Base-by-base conservation (phyloP, 2,113 vertebrate genomes). In the Gallinago media region DNA sequence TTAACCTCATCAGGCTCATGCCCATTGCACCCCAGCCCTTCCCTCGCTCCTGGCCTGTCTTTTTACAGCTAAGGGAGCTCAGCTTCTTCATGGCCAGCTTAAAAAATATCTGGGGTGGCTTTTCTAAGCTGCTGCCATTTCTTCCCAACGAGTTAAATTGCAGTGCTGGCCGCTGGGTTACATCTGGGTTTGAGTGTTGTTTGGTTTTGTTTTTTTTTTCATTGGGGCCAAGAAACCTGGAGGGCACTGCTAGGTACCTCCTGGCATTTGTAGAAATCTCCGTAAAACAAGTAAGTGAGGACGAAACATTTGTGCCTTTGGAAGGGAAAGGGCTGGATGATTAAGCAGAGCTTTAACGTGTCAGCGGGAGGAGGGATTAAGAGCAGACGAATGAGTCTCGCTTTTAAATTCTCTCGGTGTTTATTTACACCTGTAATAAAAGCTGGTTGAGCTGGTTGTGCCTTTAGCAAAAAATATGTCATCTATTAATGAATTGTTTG, bases 401-500 rank as follows among this genome's bases (percentile, higher is more conserved):
- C 1, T 6, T n/a, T 88, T 76, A 85, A 85, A 79, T 88, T 85
- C 66, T 68, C 77, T 68, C 8, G 2, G 61, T 63, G 50, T 91
- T 95, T 95, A 78, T 95, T 96, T 95, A 93, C 65, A 92, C 85
- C 90, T 89, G 88, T 91, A 94, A 87, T 94, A 90, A 96, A 96
- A 96, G 78, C 95, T 94, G 80, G 81, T 93, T 79, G 58, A 59
- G 92, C 94, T 96, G 79, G 92, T 92, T 95, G 76, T 89, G 85
- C 92, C 92, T 92, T 94, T 44, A 89, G 96, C 79, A 81, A 94
- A 94, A 96, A 96, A 96, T 93, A 92, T 75, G 92, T 96, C 82
- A 96, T 87, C 88, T 93, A 92, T 96, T 96, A 97, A 91, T 65
- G 88, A 96, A 72, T 42, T 92, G 90, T 95, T 96, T 96, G 88